Percentiles rank a stretch among this genome's conserved stretches.
phyloP scores from a whole-genome alignment of 35 echinoderm and acorn worm species.

The Hemicentrotus pulcherrimus region DNA sequence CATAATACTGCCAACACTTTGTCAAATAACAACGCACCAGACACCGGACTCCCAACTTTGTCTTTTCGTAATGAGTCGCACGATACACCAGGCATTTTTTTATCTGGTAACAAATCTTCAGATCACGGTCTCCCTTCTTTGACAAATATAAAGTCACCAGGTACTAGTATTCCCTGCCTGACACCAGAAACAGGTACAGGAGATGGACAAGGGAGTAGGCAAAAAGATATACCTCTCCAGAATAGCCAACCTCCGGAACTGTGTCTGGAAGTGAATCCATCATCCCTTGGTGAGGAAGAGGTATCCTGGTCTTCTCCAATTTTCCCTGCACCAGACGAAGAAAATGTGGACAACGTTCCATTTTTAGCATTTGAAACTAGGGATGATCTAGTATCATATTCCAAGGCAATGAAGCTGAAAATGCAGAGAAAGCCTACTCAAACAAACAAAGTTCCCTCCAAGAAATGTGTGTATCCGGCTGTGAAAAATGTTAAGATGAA shows the following conservation, averaged over 20 bases:
- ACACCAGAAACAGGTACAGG: background rate
- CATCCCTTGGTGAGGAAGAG: background rate
- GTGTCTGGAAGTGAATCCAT: background rate
- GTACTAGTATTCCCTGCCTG: background rate
- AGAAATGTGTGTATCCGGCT: background rate
- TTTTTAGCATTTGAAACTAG: constrained; percentile 67
- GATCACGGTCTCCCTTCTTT: background rate
- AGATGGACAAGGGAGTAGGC: background rate
- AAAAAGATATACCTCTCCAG: background rate
- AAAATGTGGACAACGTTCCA: constrained; percentile 64
- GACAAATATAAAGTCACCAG: background rate
- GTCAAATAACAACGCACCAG: background rate
- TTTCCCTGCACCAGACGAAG: background rate
- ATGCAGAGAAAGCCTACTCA: constrained; percentile 3
- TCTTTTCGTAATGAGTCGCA: too few species aligned
- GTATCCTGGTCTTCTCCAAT: background rate
- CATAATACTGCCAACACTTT: background rate
- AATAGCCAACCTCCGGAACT: background rate
- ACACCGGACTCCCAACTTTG: background rate
- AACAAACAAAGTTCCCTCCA: background rate
- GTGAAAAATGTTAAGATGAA: constrained; percentile 38
- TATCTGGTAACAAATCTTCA: background rate
- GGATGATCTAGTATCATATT: constrained; percentile 54
- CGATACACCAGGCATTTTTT: background rate
- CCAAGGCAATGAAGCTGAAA: constrained; percentile 33